Percentiles rank a stretch among this genome's conserved stretches.
Conservation (phyloP, 2,888 invertebrate species). For the Invenusta paracnida region DNA sequence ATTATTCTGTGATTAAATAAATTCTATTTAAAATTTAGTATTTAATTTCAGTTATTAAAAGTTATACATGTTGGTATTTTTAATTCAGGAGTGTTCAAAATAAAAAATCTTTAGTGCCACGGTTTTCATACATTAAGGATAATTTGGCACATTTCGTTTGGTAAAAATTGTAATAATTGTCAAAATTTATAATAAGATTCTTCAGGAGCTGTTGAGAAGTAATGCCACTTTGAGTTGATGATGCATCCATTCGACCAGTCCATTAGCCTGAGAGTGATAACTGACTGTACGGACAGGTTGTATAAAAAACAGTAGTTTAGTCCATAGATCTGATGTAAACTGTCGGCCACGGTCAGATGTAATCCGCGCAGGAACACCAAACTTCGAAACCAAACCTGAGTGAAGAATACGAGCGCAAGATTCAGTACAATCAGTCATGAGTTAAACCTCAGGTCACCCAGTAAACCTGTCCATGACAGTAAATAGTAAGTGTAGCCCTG, state of each 20-base stretch:
- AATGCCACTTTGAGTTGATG: not conserved
- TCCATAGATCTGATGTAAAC: not conserved
- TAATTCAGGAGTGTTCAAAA: too few relatives aligned
- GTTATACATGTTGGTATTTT: too few relatives aligned
- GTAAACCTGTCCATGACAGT: constrained; percentile 24
- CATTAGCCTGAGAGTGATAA: not conserved
- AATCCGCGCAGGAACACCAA: not conserved
- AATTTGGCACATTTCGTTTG: too few relatives aligned
- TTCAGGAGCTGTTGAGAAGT: too few relatives aligned
- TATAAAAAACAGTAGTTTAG: not conserved
- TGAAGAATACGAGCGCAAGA: not conserved
- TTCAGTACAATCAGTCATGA: not conserved
- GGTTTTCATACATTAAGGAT: too few relatives aligned
- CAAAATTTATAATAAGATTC: too few relatives aligned
- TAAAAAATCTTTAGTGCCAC: too few relatives aligned
- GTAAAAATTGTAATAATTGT: too few relatives aligned
- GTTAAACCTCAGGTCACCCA: not conserved
- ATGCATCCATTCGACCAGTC: not conserved
- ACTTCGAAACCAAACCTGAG: not conserved
- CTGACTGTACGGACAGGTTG: not conserved
- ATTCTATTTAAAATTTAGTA: too few relatives aligned
- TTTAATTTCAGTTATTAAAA: too few relatives aligned
- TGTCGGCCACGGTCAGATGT: too few relatives aligned
- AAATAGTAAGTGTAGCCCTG: not conserved
- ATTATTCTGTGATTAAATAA: too few relatives aligned